Conservation (phyloP, 1,140 invertebrate genomes). For the Leptonema lineaticorne region DNA sequence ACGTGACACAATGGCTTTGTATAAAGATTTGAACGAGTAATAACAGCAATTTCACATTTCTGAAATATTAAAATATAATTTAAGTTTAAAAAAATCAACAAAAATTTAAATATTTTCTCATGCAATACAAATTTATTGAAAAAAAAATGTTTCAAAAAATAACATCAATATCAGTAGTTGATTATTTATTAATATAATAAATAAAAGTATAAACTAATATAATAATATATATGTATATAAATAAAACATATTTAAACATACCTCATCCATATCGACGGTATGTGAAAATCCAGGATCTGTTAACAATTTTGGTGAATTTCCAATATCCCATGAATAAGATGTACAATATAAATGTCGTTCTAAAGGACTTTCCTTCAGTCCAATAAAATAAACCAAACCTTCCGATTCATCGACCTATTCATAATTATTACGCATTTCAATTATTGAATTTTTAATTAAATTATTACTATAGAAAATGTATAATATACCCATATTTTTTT, state of each 20-base stretch:
- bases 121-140: too few relatives aligned
- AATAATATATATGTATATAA: conserved; percentile 13
- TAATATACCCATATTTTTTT: conserved; percentile 68
- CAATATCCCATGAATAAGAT: conserved; percentile 55
- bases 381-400: conserved; percentile 79
- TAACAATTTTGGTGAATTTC: conserved; percentile 55
- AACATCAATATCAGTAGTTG: too few relatives aligned
- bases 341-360: conserved; percentile 84
- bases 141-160: too few relatives aligned
- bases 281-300: conserved; percentile 77
- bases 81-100: background rate
- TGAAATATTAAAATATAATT: conserved; percentile 43
- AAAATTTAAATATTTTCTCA: too few relatives aligned
- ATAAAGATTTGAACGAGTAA: conserved; percentile 86
- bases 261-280: conserved; percentile 76
- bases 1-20: conserved; percentile 80
- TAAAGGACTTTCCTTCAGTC: conserved; percentile 74
- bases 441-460: background rate
- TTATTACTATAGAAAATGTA: background rate
- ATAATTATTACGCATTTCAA: background rate
- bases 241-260: conserved; percentile 44
- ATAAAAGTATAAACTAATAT: background rate
- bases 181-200: too few relatives aligned
- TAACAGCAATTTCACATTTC: conserved; percentile 83
- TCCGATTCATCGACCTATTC: conserved; percentile 63